Base-by-base conservation (phyloP, 2,113 vertebrate genomes). In the Elephas maximus region DNA sequence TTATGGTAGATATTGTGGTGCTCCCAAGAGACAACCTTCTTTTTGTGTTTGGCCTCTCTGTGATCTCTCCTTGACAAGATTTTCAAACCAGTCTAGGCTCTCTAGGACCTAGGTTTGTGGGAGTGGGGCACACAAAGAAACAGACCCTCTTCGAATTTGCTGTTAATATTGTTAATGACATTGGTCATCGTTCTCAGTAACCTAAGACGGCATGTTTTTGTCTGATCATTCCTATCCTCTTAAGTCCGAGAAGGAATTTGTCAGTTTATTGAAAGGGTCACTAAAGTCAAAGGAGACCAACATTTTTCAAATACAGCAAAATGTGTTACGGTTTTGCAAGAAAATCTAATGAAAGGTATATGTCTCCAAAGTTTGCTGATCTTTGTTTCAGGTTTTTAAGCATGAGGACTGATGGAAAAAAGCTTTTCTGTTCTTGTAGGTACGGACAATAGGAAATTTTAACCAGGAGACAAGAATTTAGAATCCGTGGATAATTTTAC, bases 311-410 rank as follows among this genome's bases (percentile, higher is more conserved):
- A 60, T 41, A 60, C 2, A 82, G 37, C 5, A 88, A 94, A 90
- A 74, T 92, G 23, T 11, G 6, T 28, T 73, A 51, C 84, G 45
- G 1, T 6, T 85, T 45, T 57, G 1, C 15, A 89, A 86, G 48
- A 89, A 80, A 73, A 65, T 30, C 82, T 14, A 57, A 60, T 73
- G 18, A 90, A 74, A 89, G 5, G 37, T 11, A 23, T 1, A 74
- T 23, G 3, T 45, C 8, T 15, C 23, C 11, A 60, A 28, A 2
- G 10, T 76, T 93, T 74, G 71, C 44, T 90, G 63, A 93, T 15
- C 6, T 88, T 93, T 44, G 8, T 45, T 94, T 95, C 37, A 53
- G 23, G 6, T 79, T 93, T 93, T 94, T 71, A 80, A 82, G 24
- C 8, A 81, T 65, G n/a, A 84, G 21, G 21, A 23, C 28, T 76